Evolutionary conservation across 2,888 invertebrate genomes (phyloP), one percentile per base, ranked within the genome.

Genomic region (Nemapogon koenigi): DNA sequence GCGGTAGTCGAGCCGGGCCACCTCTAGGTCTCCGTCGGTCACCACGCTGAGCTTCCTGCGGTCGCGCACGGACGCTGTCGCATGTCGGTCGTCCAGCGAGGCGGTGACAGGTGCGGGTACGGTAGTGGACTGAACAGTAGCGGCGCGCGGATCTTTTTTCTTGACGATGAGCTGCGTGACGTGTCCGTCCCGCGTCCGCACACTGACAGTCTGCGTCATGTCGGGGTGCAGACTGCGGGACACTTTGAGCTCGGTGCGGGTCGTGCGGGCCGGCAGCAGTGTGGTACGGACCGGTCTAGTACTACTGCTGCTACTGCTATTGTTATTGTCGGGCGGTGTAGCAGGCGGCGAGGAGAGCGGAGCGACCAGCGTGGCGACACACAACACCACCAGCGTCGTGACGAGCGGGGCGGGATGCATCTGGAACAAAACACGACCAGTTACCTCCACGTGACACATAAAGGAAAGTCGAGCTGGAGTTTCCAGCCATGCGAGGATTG

Each of bases 161-260:
- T 89, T 89, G 3, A 90, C 88, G 29, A 90, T 87, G 8, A 92
- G 70, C 49, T 90, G 90, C 0, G 91, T 89, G 16, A 90, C 69
- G 41, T 85, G 87, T 2, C 92, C 92, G 15, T 87, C 83, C 53
- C 85, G 86, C 0, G 90, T 89, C 51, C 87, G 83, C 0, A 92
- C 89, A 52, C 86, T 88, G 28, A 91, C 67, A 22, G 90, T 89
- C 55, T 90, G 88, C 32, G 88, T 90, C 45, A 88, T 84, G 16
- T 87, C 86, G 1, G 91, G 90, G 59, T 89, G 84, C 11, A 91
- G 75, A 56, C 89, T 90, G 43, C 91, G 80, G 2, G 89, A 86
- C 14, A 90, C 89, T 58, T 90, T 88, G 29, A 90, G 71, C 58
- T 89, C 87, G 1, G 90, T 89, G 41, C 90, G 79, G 15, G 89